A percentile compares a stretch with the other conserved stretches of the same genome.
Conservation (phyloP, 2,888 invertebrate species). For the Creontiades dilutus region DNA sequence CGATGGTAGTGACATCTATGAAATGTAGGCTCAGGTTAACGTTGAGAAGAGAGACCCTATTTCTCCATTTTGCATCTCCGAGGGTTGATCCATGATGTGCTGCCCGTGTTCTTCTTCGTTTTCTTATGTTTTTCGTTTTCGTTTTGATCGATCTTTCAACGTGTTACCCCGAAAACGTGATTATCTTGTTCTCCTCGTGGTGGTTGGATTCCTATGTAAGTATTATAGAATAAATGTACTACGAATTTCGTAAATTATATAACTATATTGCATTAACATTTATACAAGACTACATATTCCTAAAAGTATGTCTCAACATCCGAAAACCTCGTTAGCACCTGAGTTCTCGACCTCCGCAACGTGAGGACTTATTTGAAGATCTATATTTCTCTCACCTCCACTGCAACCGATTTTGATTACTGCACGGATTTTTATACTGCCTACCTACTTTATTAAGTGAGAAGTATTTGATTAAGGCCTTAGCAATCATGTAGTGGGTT, state of each 20-base stretch:
- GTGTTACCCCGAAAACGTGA: constrained; percentile 16
- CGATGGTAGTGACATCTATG: no score
- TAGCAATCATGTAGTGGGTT: no score
- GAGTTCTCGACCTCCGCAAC: background rate
- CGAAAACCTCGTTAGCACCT: background rate
- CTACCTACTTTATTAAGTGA: no score
- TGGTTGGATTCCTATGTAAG: background rate
- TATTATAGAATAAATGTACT: background rate
- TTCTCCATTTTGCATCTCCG: no score
- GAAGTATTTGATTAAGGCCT: no score
- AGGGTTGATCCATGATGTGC: no score
- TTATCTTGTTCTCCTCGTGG: constrained; percentile 19
- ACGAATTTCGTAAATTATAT: background rate
- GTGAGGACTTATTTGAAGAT: background rate
- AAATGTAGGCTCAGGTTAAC: no score
- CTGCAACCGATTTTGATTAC: no score
- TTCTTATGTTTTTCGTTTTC: background rate
- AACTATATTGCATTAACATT: background rate
- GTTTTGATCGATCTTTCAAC: background rate
- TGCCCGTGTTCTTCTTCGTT: background rate
- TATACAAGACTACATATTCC: background rate
- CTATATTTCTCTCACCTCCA: no score
- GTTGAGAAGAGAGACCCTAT: no score
- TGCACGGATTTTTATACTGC: no score
- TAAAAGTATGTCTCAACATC: background rate